These are phyloP conservation scores for Gambusia yucatana DNA, from an alignment of 2,797 vertebrate species.

Conservation along the genomic window DNA sequence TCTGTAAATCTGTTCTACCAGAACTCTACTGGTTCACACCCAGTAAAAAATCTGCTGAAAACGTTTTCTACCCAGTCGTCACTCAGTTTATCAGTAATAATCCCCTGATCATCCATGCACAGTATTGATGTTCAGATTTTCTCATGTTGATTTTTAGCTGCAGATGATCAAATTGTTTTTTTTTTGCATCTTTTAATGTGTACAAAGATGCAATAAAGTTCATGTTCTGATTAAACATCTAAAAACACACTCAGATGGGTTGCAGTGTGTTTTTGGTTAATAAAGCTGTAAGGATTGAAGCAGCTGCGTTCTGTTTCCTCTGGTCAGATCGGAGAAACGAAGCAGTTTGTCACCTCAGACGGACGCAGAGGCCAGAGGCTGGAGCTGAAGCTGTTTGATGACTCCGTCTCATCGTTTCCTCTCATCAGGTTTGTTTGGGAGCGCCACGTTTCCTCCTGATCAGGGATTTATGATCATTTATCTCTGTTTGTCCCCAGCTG, in stretches of 20 bases:
- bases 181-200: no score
- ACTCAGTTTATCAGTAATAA: no score
- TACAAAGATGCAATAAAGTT: no score
- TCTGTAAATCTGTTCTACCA: no score
- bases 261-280: neutral
- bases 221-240: no score
- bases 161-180: no score
- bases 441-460: neutral
- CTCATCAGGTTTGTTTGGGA: conserved; percentile 86
- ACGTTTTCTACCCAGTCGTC: no score
- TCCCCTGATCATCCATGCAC: no score
- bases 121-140: no score
- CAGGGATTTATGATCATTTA: neutral
- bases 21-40: no score
- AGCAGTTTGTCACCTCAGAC: conserved; percentile 91
- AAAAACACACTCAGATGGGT: neutral
- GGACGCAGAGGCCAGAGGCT: conserved; percentile 92
- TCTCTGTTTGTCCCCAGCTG: conserved; percentile 85
- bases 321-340: conserved; percentile 88
- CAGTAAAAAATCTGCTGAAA: no score
- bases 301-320: conserved; percentile 39
- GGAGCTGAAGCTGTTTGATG: conserved; percentile 94
- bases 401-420: conserved; percentile 88
- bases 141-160: no score
- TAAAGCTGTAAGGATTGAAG: neutral